Percentiles rank a stretch among this genome's conserved stretches.
Evolutionary conservation across 2,888 invertebrate species (phyloP).

Genomic region (Caradrina kadenii): DNA sequence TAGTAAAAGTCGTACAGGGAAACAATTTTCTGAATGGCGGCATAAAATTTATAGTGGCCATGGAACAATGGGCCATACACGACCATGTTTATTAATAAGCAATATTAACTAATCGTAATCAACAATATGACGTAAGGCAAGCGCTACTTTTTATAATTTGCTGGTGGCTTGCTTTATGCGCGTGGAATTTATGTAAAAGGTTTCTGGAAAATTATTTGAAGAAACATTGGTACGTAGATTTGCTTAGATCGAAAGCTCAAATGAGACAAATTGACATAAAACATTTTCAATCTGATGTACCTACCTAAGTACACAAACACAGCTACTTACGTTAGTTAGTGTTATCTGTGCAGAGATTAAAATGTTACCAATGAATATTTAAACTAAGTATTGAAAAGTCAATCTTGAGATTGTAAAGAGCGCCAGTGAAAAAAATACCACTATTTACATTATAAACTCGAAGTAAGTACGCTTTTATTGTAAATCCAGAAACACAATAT

Average conservation of each 20-base stretch:
- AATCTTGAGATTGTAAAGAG: neutral
- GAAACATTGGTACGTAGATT: neutral
- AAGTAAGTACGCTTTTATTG: neutral
- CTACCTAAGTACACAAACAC: too few species aligned
- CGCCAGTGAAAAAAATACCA: neutral
- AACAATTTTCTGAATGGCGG: slow-evolving; percentile 46
- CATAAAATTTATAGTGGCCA: slow-evolving; percentile 42
- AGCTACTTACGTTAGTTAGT: too few species aligned
- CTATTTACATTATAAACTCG: neutral
- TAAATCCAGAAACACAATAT: neutral
- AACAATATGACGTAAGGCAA: slow-evolving; percentile 42
- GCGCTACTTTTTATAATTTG: slow-evolving; percentile 28
- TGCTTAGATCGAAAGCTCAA: too few species aligned
- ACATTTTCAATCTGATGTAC: too few species aligned
- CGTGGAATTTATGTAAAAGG: slow-evolving; percentile 3
- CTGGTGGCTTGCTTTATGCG: slow-evolving; percentile 1
- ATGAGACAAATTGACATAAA: too few species aligned
- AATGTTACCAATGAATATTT: too few species aligned
- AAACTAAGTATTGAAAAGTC: too few species aligned
- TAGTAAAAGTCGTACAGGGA: slow-evolving; percentile 42
- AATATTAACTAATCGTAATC: slow-evolving; percentile 49
- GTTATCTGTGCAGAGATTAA: too few species aligned
- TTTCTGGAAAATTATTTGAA: neutral
- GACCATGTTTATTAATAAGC: slow-evolving; percentile 50
- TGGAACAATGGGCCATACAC: slow-evolving; percentile 44